Conservation (phyloP, 2,797 vertebrate genomes). For the Poeciliopsis infans region DNA sequence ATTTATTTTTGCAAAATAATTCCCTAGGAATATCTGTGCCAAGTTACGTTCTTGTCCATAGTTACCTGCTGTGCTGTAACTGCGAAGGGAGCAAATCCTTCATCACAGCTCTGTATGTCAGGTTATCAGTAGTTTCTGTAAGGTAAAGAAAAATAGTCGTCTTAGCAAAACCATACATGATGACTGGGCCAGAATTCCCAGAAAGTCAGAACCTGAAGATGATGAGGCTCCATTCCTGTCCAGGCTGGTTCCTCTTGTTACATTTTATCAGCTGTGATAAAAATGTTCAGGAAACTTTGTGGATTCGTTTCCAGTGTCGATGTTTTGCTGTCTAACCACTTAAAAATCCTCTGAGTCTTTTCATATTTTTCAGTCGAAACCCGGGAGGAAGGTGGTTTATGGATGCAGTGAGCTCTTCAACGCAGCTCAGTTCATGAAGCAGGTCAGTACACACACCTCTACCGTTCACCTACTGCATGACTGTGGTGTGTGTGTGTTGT, state of each 20-base stretch:
- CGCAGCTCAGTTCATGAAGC: conserved; percentile 93
- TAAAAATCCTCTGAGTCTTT: not conserved
- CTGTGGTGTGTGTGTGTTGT: not conserved
- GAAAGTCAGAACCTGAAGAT: too few species aligned
- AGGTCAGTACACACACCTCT: conserved; percentile 78
- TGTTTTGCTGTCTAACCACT: not conserved
- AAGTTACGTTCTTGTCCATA: too few species aligned
- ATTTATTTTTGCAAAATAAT: too few species aligned
- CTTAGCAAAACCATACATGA: too few species aligned
- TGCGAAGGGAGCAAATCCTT: too few species aligned
- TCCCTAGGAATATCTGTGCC: too few species aligned
- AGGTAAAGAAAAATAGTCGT: too few species aligned
- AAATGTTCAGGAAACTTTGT: not conserved
- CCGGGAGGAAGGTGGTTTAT: conserved; percentile 93
- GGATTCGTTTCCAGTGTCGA: not conserved
- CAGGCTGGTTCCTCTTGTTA: not conserved
- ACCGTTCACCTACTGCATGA: not conserved
- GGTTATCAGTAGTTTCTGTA: too few species aligned
- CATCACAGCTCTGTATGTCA: too few species aligned
- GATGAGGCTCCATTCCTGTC: too few species aligned
- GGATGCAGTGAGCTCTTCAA: conserved; percentile 98
- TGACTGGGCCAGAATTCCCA: too few species aligned
- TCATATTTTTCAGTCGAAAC: conserved; percentile 83
- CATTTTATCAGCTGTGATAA: not conserved
- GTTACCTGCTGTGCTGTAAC: too few species aligned